These are phyloP conservation scores for Sinocyclocheilus maitianheensis DNA, from an alignment of 2,113 vertebrate species.

Conservation along the genomic window DNA sequence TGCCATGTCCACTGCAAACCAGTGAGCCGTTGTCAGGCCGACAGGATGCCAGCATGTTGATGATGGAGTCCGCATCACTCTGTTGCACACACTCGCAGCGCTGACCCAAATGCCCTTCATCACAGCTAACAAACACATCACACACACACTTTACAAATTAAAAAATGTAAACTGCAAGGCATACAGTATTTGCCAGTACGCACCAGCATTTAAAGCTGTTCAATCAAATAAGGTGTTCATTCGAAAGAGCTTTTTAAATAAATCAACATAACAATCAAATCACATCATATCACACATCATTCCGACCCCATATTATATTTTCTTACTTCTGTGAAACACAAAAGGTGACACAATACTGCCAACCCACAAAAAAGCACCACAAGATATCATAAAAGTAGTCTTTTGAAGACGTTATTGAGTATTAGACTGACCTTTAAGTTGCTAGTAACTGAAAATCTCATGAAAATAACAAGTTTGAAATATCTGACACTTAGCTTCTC, in stretches of 20 bases:
- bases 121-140: conserved; percentile 67
- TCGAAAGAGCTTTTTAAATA: not conserved
- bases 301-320: too few species aligned
- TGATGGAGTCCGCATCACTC: conserved; percentile 41
- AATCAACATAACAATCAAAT: too few species aligned
- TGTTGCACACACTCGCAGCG: conserved; percentile 70
- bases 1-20: conserved; percentile 73
- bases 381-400: too few species aligned
- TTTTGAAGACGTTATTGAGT: too few species aligned
- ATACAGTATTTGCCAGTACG: not conserved
- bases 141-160: conserved; percentile 5
- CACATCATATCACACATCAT: too few species aligned
- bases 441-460: too few species aligned
- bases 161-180: not conserved
- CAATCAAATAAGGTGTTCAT: not conserved
- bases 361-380: too few species aligned
- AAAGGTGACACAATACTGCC: too few species aligned
- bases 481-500: too few species aligned
- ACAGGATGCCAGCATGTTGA: conserved; percentile 64
- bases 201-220: not conserved
- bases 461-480: too few species aligned
- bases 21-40: conserved; percentile 54
- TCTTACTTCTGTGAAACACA: too few species aligned
- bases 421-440: too few species aligned
- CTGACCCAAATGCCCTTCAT: conserved; percentile 64